phyloP scores from a whole-genome alignment of 2,797 vertebrate genomes.

The Sebastes glaucus region DNA sequence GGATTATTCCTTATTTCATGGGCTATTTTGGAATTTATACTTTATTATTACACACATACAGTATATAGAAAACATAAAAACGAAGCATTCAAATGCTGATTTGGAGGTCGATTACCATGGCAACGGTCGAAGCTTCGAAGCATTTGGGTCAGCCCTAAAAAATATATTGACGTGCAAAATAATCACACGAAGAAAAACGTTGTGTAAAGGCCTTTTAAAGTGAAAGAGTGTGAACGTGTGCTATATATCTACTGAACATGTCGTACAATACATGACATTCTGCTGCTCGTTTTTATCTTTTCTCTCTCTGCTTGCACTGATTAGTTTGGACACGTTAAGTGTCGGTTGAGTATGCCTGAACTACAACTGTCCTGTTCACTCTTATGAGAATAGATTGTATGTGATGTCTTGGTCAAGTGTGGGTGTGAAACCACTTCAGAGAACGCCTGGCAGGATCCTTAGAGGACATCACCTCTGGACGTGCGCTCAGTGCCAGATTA shows the following conservation, averaged over 20 bases:
- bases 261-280: too few species aligned
- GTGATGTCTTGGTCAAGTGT: not conserved
- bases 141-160: too few species aligned
- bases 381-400: not conserved
- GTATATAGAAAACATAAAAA: too few species aligned
- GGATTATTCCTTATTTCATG: too few species aligned
- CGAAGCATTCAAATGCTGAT: too few species aligned
- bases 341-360: not conserved
- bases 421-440: slow-evolving; percentile 13
- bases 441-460: slow-evolving; percentile 33
- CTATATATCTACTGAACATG: not conserved
- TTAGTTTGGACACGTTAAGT: not conserved
- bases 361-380: not conserved
- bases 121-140: too few species aligned
- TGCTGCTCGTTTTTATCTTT: not conserved
- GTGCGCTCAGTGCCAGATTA: slow-evolving; percentile 49
- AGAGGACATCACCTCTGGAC: slow-evolving; percentile 44
- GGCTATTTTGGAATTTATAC: too few species aligned
- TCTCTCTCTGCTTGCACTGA: not conserved
- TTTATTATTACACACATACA: too few species aligned
- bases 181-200: accelerated
- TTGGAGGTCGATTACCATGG: too few species aligned
- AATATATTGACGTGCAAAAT: too few species aligned
- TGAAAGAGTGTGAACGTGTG: not conserved
- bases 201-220: not conserved